Evolutionary conservation across 2,797 vertebrate species (phyloP).

Genomic region (Aphelocoma californica): DNA sequence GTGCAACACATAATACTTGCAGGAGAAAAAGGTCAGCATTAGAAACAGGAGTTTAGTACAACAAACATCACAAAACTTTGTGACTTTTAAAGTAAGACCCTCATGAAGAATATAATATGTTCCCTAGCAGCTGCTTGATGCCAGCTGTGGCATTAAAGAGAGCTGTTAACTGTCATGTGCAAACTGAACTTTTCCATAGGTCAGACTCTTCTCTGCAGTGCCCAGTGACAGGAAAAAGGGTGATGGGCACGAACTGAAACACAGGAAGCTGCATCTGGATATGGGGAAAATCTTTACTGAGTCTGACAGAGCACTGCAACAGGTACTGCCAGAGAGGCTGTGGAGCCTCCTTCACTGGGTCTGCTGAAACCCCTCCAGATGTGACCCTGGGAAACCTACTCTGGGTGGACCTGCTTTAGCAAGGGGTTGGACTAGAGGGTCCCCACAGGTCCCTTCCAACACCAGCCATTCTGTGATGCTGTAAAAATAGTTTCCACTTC

Average conservation of each 20-base stretch:
- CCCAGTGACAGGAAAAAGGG: background rate
- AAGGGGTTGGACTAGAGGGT: rapidly evolving
- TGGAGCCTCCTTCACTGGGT: too few relatives aligned
- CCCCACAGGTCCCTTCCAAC: background rate
- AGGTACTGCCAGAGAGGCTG: background rate
- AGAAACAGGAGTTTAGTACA: background rate
- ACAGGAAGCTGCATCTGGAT: background rate
- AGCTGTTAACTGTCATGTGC: background rate
- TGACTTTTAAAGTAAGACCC: background rate
- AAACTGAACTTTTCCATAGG: background rate
- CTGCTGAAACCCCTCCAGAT: background rate
- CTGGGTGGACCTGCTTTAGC: background rate
- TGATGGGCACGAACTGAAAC: background rate
- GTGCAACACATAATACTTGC: background rate
- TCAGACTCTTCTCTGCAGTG: background rate
- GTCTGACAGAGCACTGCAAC: background rate
- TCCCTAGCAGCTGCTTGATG: background rate
- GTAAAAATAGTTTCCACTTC: background rate
- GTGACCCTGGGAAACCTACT: background rate
- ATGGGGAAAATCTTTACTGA: background rate
- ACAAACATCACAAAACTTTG: background rate
- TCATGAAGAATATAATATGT: background rate
- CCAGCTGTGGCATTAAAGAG: background rate
- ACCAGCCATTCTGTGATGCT: background rate
- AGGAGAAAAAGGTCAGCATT: background rate